phyloP scores from a whole-genome alignment of 2,888 invertebrate species.

The Rhopalosiphum nymphaeae region DNA sequence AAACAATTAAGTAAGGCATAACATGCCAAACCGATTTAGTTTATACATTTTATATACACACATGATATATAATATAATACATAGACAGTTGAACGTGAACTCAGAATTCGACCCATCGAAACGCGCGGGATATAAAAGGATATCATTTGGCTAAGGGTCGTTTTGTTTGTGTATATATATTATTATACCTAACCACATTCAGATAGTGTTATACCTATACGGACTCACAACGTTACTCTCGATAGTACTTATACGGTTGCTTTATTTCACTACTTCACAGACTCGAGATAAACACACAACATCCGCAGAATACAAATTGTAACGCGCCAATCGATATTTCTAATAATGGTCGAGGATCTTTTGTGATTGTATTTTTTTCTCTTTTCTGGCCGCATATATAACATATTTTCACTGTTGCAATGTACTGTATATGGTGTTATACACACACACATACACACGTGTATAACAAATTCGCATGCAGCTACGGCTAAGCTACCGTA shows the following conservation, averaged over 20 bases:
- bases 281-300: conserved; percentile 38
- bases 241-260: neutral
- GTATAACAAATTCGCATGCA: neutral
- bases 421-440: neutral
- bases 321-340: conserved; percentile 35
- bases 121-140: neutral
- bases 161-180: conserved; percentile 6
- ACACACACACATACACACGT: neutral
- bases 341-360: conserved; percentile 27
- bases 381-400: neutral
- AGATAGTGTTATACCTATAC: conserved; percentile 14
- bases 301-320: conserved; percentile 40
- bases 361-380: conserved; percentile 37
- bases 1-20: neutral
- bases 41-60: neutral
- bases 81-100: neutral
- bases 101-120: neutral
- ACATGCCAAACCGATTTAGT: neutral
- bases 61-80: neutral
- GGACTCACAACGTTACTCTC: neutral
- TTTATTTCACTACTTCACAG: conserved; percentile 19
- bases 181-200: neutral
- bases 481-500: neutral
- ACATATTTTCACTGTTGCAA: neutral
- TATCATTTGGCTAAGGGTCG: conserved; percentile 7